phyloP scores from a whole-genome alignment of 2,888 invertebrate genomes.

The Drosophila vallismaia region DNA sequence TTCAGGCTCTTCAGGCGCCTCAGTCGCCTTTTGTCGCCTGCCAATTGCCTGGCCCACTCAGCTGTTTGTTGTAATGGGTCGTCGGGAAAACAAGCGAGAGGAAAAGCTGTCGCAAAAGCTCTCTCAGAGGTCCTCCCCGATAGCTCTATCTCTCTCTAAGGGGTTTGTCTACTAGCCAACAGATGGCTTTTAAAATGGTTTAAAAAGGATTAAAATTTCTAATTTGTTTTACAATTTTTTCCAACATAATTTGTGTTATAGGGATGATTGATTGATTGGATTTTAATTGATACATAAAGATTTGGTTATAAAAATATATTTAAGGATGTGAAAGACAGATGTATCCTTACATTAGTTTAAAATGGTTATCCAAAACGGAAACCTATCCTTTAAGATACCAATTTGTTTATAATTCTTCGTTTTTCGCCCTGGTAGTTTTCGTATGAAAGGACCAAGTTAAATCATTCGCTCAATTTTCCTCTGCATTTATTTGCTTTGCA shows the following conservation, averaged over 20 bases:
- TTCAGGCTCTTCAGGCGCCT: constrained; percentile 45
- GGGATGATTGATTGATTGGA: too few relatives aligned
- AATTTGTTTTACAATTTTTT: not conserved
- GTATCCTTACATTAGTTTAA: not conserved
- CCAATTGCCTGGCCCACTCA: constrained; percentile 60
- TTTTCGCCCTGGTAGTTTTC: not conserved
- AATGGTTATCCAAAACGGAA: not conserved
- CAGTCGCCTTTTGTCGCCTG: constrained; percentile 27
- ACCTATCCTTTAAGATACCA: too few relatives aligned
- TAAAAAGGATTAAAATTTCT: not conserved
- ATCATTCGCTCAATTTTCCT: constrained; percentile 27
- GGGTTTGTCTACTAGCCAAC: constrained; percentile 11
- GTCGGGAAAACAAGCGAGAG: constrained; percentile 24
- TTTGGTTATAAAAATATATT: too few relatives aligned
- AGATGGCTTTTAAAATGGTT: constrained; percentile 51
- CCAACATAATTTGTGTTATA: not conserved
- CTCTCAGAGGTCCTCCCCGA: constrained; percentile 1
- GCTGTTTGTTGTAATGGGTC: constrained; percentile 43
- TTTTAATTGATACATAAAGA: too few relatives aligned
- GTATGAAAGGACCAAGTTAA: constrained; percentile 6
- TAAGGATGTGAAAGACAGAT: too few relatives aligned
- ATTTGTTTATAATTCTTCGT: not conserved
- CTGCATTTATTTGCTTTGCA: constrained; percentile 32
- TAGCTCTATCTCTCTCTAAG: constrained; percentile 7
- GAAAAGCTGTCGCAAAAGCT: constrained; percentile 21